Evolutionary conservation across 2,888 invertebrate species (phyloP).

Genomic region (Diaperis boleti): DNA sequence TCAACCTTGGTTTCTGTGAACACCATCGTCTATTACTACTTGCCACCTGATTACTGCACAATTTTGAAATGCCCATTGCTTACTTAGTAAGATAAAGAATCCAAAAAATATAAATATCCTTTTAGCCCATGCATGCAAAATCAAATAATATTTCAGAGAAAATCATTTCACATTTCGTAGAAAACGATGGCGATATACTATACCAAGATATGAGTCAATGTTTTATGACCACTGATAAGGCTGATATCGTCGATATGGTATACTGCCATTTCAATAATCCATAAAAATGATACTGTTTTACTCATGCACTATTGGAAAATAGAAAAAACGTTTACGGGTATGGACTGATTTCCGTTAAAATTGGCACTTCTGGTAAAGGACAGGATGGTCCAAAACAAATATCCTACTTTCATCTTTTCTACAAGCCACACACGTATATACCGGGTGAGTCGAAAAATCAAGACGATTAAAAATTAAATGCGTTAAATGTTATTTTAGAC

Average conservation of each 20-base stretch:
- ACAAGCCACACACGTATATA: too few relatives aligned
- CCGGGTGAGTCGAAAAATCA: too few relatives aligned
- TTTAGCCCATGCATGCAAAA: conserved; percentile 53
- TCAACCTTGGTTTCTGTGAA: conserved; percentile 70
- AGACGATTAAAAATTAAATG: too few relatives aligned
- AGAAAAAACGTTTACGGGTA: conserved; percentile 20
- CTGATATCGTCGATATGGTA: conserved; percentile 12
- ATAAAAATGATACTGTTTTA: conserved; percentile 27
- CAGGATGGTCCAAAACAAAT: background rate
- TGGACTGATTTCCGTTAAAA: conserved; percentile 14
- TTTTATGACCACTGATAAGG: conserved; percentile 19
- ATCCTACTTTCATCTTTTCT: too few relatives aligned
- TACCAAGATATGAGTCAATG: conserved; percentile 1
- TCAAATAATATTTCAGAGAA: conserved; percentile 25
- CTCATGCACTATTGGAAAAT: conserved; percentile 25
- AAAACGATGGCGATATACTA: conserved; percentile 48
- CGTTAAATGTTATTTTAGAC: too few relatives aligned
- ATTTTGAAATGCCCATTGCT: conserved; percentile 54
- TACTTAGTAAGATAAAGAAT: conserved; percentile 39
- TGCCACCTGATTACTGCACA: conserved; percentile 29
- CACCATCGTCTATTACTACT: conserved; percentile 55
- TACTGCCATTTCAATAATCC: conserved; percentile 18
- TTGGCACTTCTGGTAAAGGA: background rate
- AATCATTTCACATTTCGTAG: conserved; percentile 13
- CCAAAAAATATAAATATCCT: conserved; percentile 29